Base-by-base conservation (phyloP, 1,140 invertebrate species). In the Brachionus rubens region DNA sequence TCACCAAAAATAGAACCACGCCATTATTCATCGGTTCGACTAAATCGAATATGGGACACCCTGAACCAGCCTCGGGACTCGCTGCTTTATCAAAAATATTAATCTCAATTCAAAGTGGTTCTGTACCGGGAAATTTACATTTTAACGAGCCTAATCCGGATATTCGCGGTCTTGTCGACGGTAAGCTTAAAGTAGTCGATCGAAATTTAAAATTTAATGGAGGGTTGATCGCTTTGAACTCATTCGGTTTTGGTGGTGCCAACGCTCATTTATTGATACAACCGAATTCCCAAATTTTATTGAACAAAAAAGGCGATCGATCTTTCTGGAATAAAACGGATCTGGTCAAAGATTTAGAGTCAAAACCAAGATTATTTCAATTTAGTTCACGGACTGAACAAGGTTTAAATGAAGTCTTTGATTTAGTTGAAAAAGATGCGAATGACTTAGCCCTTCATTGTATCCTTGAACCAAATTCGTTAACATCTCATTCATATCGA, bases 1-100 rank as follows among this genome's bases (percentile, higher is more conserved):
- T 98, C 84, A 97, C 94, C 83, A 89, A 90, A 76, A 88, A 75
- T 19, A 80, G 95, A 7, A 86, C 88, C 10, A 85, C 83, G 0
- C 92, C 94, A 1, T 85, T 98, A 19, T 82, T 96, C 1, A 90
- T 99, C 80, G 96, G 96, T 2, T 96, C 94, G 0, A 91, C 96
- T 0, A 99, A 99, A 82, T 94, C 92, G 1, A 99, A 98, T 84
- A 96, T 98, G 92, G 96, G 96, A 0, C 96, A 99, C 81, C 90
- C 94, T 3, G 95, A 98, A 83, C 91, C 94, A 3, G 92, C 93
- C 0, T 96, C 94, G 40, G 93, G 93, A 76, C 83, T 92, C 43
- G 79, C 56, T 70, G 81, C 79, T 1, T 26, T 82, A 12, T 78
- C 82, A 21, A 83, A 82, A 54, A 70, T 77, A 33, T n/a, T 72